A percentile compares a stretch with the other conserved stretches of the same genome.
Evolutionary conservation across 2,113 vertebrate species (phyloP).

Genomic region (Chitala chitala): DNA sequence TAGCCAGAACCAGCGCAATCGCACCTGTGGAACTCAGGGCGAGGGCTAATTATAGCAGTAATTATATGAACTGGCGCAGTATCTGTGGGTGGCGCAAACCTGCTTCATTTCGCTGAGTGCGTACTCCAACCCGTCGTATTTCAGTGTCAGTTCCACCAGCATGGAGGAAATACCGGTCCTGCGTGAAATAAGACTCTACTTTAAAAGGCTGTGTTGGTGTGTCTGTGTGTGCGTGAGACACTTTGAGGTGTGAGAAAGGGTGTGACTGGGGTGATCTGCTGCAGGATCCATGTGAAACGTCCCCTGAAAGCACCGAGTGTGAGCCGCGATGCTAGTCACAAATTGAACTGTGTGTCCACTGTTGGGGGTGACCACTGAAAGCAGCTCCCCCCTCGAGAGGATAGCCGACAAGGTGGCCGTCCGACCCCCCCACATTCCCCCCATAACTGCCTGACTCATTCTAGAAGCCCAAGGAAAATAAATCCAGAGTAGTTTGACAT

Average conservation of each 20-base stretch:
- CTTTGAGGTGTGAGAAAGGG: background rate
- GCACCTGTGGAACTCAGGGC: conserved; percentile 42
- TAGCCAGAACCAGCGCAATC: conserved; percentile 8
- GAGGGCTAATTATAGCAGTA: conserved; percentile 60
- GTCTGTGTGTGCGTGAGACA: background rate
- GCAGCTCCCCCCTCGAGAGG: background rate
- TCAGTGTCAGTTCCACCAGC: background rate
- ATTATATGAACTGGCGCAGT: conserved; percentile 68
- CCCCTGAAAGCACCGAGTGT: background rate
- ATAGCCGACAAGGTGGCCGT: conserved; percentile 8
- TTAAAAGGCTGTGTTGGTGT: background rate
- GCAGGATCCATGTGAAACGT: background rate
- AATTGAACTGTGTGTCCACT: background rate
- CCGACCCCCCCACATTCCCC: conserved; percentile 33
- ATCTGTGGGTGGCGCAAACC: conserved; percentile 47
- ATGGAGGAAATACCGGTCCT: background rate
- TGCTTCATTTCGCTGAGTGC: conserved; percentile 47
- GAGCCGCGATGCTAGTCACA: background rate
- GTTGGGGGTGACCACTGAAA: background rate
- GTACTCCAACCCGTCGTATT: background rate
- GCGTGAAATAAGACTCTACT: no score
- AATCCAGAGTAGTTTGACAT: conserved; percentile 54
- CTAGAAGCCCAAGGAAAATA: conserved; percentile 42
- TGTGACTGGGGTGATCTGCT: background rate
- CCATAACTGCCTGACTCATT: conserved; percentile 55